Evolutionary conservation across 1,140 invertebrate genomes (phyloP).

Genomic region (Macrosteles quadrilineatus): DNA sequence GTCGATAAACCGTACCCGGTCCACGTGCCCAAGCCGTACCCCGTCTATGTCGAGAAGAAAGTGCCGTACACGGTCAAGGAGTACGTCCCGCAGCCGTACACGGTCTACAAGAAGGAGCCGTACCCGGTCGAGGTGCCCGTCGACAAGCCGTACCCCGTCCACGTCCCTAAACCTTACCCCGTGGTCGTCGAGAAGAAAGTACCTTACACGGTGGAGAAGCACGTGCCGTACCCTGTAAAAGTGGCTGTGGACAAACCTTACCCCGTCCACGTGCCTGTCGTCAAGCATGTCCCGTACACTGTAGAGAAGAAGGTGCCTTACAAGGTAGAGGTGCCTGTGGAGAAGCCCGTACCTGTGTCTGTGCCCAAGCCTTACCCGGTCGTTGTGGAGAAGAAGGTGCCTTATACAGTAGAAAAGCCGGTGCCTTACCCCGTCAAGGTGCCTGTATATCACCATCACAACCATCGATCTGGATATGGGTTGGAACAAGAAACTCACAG

Average conservation of each 20-base stretch:
- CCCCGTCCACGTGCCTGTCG: slow-evolving; percentile 62
- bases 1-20: slow-evolving; percentile 48
- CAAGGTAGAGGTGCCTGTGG: slow-evolving; percentile 61
- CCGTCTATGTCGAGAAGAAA: slow-evolving; percentile 44
- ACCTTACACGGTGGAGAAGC: slow-evolving; percentile 65
- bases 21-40: slow-evolving; percentile 59
- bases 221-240: slow-evolving; percentile 55
- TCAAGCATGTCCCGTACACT: slow-evolving; percentile 66
- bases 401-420: slow-evolving; percentile 59
- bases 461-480: too few species aligned
- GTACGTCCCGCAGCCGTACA: slow-evolving; percentile 38
- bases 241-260: slow-evolving; percentile 58
- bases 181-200: slow-evolving; percentile 43
- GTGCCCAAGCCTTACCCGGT: slow-evolving; percentile 42
- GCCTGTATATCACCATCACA: slow-evolving; percentile 43
- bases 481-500: too few species aligned
- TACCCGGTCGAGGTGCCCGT: slow-evolving; percentile 63
- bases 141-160: slow-evolving; percentile 59
- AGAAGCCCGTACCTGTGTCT: slow-evolving; percentile 40
- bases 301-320: slow-evolving; percentile 68
- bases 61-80: slow-evolving; percentile 52
- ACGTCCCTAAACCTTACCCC: slow-evolving; percentile 37
- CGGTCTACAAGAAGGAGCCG: slow-evolving; percentile 40
- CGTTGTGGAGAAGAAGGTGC: slow-evolving; percentile 39
- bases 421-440: slow-evolving; percentile 64